These are phyloP conservation scores for Hirudo medicinalis DNA, from an alignment of 1,140 invertebrate species.

Conservation along the genomic window DNA sequence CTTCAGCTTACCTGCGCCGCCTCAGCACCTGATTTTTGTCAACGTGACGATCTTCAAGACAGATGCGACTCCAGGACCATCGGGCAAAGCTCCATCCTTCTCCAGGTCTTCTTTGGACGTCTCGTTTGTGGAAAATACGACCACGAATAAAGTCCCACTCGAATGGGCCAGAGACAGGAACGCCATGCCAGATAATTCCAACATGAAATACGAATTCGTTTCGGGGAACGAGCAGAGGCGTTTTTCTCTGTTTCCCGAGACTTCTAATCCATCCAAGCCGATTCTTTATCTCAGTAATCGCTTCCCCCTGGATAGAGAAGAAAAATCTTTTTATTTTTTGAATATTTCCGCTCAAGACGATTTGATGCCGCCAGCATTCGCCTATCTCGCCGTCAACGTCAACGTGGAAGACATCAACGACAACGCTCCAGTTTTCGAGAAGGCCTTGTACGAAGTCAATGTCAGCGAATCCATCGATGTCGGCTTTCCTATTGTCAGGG, in stretches of 20 bases:
- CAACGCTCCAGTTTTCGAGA: slow-evolving; percentile 75
- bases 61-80: background rate
- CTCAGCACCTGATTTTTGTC: background rate
- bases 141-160: slow-evolving; percentile 30
- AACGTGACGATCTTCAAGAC: background rate
- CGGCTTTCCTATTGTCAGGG: slow-evolving; percentile 67
- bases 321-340: slow-evolving; percentile 57
- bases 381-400: slow-evolving; percentile 46
- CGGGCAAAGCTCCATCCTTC: background rate
- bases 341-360: slow-evolving; percentile 65
- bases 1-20: background rate
- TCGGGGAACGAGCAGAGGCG: slow-evolving; percentile 70
- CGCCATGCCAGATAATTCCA: slow-evolving; percentile 63
- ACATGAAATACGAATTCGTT: slow-evolving; percentile 72
- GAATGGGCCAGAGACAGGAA: slow-evolving; percentile 80
- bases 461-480: slow-evolving; percentile 39
- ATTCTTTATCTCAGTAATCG: slow-evolving; percentile 41
- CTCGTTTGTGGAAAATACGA: background rate
- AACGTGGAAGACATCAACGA: slow-evolving; percentile 66
- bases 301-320: slow-evolving; percentile 74
- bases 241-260: slow-evolving; percentile 64
- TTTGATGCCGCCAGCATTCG: slow-evolving; percentile 57
- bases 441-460: slow-evolving; percentile 33
- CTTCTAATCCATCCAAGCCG: slow-evolving; percentile 54
- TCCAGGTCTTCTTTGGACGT: background rate